Evolutionary conservation across 2,888 invertebrate genomes (phyloP), one percentile per base, ranked within the genome.

Genomic region (Netelia virgata): DNA sequence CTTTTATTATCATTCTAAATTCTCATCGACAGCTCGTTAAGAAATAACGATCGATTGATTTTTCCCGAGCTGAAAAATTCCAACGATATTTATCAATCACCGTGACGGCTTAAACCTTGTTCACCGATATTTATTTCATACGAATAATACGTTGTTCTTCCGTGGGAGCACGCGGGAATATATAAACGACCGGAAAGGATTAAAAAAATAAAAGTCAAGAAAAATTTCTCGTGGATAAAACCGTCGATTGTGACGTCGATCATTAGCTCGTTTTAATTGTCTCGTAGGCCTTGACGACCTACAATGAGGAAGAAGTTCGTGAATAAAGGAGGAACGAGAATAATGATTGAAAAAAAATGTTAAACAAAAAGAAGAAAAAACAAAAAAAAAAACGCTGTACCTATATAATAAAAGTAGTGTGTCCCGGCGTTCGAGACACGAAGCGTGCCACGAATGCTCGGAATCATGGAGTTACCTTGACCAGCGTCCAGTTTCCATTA

Each of bases 161-260:
- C 14, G 2, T 41, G 9, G 20, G n/a, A n/a, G n/a, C 2, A 20
- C 10, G 18, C 43, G 36, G 41, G 66, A 73, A 55, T 55, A 50
- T 47, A 11, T 8, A 53, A 53, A 61, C 2, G 36, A n/a, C 41
- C 61, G 83, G 82, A 85, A 83, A 85, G 80, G 84, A 87, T 88
- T 88, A 82, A 87, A 87, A 85, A 80, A 36, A 36, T 6, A 36
- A 36, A 6, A 36, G 36, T 6, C 8, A 36, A 36, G 36, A 36
- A 81, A 87, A 86, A 75, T 82, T 85, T 77, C 68, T 82, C 63
- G 61, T 79, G 82, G 84, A 83, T 79, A 79, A 69, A 85, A 83
- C 78, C 82, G 66, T 72, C 53, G 57, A 55, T 73, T 28, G 23
- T 43, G 79, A 77, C 59, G 72, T n/a, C 69, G 79, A 83, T 76